phyloP scores from a whole-genome alignment of 2,113 vertebrate species.

The Pardalotus punctatus region DNA sequence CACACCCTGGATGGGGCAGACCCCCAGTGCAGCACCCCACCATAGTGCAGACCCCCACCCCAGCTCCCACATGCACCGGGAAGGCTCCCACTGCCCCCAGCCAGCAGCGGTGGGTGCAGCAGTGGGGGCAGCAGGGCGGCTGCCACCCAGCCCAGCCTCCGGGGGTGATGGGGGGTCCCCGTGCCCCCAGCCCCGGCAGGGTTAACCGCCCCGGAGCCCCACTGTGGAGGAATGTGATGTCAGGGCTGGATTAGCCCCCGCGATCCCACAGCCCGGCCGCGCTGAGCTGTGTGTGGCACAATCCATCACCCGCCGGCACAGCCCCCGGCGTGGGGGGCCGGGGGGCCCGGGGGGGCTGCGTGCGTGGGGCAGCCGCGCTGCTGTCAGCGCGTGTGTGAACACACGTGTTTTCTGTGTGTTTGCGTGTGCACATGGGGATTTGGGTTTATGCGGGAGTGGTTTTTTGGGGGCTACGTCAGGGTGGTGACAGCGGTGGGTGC shows the following conservation, averaged over 20 bases:
- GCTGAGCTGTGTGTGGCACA: slow-evolving; percentile 51
- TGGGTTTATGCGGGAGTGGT: accelerated
- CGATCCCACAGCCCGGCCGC: background rate
- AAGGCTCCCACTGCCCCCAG: background rate
- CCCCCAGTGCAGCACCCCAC: background rate
- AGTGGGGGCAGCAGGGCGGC: background rate
- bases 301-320: slow-evolving; percentile 38
- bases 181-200: background rate
- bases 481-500: background rate
- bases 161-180: accelerated
- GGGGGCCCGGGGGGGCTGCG: background rate
- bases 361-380: background rate
- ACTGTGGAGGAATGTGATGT: slow-evolving; percentile 34
- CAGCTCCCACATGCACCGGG: accelerated
- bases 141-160: background rate
- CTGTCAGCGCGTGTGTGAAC: background rate
- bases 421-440: accelerated
- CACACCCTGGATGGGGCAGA: background rate
- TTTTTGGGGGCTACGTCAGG: background rate
- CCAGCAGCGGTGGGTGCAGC: background rate
- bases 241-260: slow-evolving; percentile 52
- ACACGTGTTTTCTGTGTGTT: background rate
- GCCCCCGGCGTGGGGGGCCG: slow-evolving; percentile 46
- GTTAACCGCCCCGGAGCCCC: slow-evolving; percentile 8
- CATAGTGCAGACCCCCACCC: background rate